A percentile compares a stretch with the other conserved stretches of the same genome.
Evolutionary conservation across 92 coral and sea anemone genomes (phyloP).

Genomic region (Phenganax subtilis): DNA sequence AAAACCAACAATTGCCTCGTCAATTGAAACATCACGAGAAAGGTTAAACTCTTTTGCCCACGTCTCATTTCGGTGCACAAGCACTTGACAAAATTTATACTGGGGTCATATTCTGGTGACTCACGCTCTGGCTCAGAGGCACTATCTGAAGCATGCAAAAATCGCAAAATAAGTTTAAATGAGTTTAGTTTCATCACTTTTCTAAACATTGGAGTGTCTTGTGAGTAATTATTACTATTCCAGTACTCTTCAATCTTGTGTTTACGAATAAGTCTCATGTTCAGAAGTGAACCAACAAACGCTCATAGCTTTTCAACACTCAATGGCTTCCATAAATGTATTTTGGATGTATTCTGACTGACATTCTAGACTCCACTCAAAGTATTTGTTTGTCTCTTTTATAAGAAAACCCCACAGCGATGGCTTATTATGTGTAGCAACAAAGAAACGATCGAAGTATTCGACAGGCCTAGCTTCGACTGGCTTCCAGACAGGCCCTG

Average conservation of each 20-base stretch:
- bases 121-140: not conserved
- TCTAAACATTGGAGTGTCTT: constrained; percentile 38
- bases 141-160: constrained; percentile 25
- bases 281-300: constrained; percentile 3
- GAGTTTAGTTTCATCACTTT: constrained; percentile 16
- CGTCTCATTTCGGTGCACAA: not conserved
- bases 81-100: not conserved
- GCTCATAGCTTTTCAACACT: not conserved
- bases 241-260: constrained; percentile 13
- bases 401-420: not conserved
- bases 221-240: constrained; percentile 24
- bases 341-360: not conserved
- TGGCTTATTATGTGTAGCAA: not conserved
- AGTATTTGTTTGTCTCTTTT: constrained; percentile 22
- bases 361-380: not conserved
- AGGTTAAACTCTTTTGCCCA: constrained; percentile 15
- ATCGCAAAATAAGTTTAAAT: constrained; percentile 16
- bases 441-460: constrained; percentile 8
- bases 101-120: not conserved
- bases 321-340: not conserved
- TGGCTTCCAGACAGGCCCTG: not conserved
- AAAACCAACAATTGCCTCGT: constrained; percentile 23
- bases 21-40: not conserved
- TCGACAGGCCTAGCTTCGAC: not conserved
- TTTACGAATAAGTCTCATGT: constrained; percentile 12